Base-by-base conservation (phyloP, 2,113 vertebrate species). In the Rhagologus leucostigma region DNA sequence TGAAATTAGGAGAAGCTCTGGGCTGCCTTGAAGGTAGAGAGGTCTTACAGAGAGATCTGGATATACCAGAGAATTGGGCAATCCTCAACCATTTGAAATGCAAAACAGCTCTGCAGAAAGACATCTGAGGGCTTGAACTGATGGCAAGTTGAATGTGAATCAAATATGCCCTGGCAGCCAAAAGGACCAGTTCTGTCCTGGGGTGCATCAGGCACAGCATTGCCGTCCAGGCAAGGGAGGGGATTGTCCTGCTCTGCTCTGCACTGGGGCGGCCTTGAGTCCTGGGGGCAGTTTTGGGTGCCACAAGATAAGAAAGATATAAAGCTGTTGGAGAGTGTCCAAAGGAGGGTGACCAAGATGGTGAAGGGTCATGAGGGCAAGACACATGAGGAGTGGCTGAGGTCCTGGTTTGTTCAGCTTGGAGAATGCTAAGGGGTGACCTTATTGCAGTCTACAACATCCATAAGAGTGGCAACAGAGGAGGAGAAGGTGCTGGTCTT, bases 161-260 rank as follows among this genome's bases (percentile, higher is more conserved):
- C 37, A 73, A 41, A 10, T 39, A 10, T 81, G 7, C n/a, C 32
- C 7, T 55, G 50, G 23, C 20, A 89, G 19, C 24, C 32, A 71
- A 65, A 39, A 60, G 35, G 33, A 16, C 23, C 33, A 33, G 2
- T 7, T 10, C 7, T 52, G 13, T 0, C 46, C 19, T 60, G 23
- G 16, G 19, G 8, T 0, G 13, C 37, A 59, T 59, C 52, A 74
- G 52, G 52, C 6, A 9, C 33, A 65, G 27, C 37, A 44, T 11
- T 0, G 0, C 19, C n/a, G 41, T 24, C 24, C 0, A 0, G 16
- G 5, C 8, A 9, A 59, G 37, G 8, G 29, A 74, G 44, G 26
- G 29, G 15, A 50, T 16, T 81, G 15, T 47, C n/a, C 56, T 0
- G 0, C 32, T 65, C 52, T 59, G 23, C 50, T 52, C 29, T 67